Evolutionary conservation across 2,797 vertebrate species (phyloP).

Genomic region (Myripristis jacobus): DNA sequence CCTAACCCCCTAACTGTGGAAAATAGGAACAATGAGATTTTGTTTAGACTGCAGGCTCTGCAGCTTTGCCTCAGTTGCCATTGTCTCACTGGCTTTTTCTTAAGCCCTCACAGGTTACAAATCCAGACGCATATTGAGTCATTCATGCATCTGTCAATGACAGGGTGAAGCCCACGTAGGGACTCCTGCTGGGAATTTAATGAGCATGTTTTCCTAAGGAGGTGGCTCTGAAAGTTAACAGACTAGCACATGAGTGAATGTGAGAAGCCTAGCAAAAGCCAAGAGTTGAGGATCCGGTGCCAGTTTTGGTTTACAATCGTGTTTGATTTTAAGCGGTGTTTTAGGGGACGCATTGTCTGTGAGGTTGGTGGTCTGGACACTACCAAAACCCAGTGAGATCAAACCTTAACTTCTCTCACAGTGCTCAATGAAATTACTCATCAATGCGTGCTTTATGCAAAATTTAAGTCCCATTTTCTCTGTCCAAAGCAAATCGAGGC

Average conservation of each 20-base stretch:
- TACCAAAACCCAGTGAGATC: constrained; percentile 10
- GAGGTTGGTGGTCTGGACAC: constrained; percentile 39
- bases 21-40: constrained; percentile 82
- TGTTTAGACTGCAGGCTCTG: constrained; percentile 75
- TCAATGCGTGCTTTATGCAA: constrained; percentile 21
- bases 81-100: constrained; percentile 71
- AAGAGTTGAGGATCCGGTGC: constrained; percentile 43
- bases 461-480: constrained; percentile 20
- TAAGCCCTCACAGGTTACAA: constrained; percentile 72
- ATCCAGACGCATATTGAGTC: constrained; percentile 77
- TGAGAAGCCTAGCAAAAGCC: constrained; percentile 57
- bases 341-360: constrained; percentile 20
- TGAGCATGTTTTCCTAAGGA: constrained; percentile 74
- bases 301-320: constrained; percentile 56
- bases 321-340: constrained; percentile 60
- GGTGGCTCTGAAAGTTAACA: constrained; percentile 61
- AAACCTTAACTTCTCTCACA: constrained; percentile 23
- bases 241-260: constrained; percentile 54
- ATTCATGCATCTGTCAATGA: constrained; percentile 76
- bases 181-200: constrained; percentile 74
- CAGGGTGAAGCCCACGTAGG: constrained; percentile 59
- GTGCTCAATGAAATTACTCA: constrained; percentile 5
- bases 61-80: constrained; percentile 69
- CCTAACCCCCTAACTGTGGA: constrained; percentile 72
- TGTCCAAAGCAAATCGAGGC: constrained; percentile 35